phyloP scores from a whole-genome alignment of 2,113 vertebrate genomes.

The Oncorhynchus gorbuscha region DNA sequence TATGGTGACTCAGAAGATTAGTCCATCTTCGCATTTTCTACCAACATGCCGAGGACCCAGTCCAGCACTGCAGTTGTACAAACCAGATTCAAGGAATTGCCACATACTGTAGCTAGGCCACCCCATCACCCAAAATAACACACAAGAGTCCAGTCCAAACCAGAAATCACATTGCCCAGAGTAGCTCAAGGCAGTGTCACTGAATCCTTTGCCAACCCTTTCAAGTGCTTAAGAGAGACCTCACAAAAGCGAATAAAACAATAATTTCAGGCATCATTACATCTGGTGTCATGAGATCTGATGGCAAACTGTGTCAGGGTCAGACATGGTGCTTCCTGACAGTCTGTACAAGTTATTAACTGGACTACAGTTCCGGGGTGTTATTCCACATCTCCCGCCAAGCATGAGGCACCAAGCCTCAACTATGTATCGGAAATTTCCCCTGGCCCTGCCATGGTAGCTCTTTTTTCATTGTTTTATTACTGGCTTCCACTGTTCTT shows the following conservation, averaged over 20 bases:
- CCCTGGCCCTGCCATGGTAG: not conserved
- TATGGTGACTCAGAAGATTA: not conserved
- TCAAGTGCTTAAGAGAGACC: not conserved
- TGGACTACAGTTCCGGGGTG: not conserved
- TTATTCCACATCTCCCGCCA: not conserved
- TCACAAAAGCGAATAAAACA: not conserved
- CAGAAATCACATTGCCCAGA: too few species aligned
- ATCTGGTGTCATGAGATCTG: not conserved
- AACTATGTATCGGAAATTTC: not conserved
- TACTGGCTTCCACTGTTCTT: not conserved
- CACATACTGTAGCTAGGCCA: too few species aligned
- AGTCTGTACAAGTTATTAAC: not conserved
- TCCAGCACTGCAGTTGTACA: not conserved
- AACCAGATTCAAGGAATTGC: too few species aligned
- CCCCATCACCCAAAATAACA: too few species aligned
- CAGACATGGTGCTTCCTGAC: not conserved
- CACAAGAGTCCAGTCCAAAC: too few species aligned
- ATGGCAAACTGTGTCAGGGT: not conserved
- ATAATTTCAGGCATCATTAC: slow-evolving; percentile 5
- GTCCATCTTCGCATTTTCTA: not conserved
- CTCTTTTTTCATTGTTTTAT: not conserved
- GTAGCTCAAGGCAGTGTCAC: too few species aligned
- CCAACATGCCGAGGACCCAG: not conserved
- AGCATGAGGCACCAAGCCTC: not conserved
- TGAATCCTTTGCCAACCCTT: too few species aligned